Evolutionary conservation across 2,888 invertebrate species (phyloP), one percentile per base, ranked within the genome.

Genomic region (Trypoxylon attenuatum): DNA sequence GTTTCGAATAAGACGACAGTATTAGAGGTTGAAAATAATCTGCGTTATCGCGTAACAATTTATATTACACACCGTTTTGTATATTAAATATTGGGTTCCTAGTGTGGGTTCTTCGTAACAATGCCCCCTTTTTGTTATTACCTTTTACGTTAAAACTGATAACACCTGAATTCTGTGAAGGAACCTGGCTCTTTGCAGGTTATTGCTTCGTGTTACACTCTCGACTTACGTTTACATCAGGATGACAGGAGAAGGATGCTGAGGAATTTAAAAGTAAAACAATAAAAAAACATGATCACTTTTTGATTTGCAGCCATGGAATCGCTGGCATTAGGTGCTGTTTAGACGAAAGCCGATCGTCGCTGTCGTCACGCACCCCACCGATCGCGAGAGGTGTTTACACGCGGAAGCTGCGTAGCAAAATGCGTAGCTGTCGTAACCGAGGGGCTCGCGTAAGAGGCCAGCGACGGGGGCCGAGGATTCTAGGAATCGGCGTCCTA

Each of bases 261-360:
- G 77, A 73, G 59, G 68, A 79, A 74, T 76, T 82, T 77, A 55
- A 69, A 73, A 63, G 66, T 80, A 73, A 76, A 77, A 76, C 67
- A 73, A 76, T 74, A 73, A 73, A 73, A 33, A 78, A 77, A 69
- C 61, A 62, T 64, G 77, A 86, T 87, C 85, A 87, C 84, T 87
- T 73, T 73, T 73, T 85, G 78, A 86, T 85, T 76, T 86, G 84
- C 84, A 99, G 91, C 98, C 98, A 99, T 52, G 95, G 94, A 90
- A n/a, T n/a, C n/a, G n/a, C n/a, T n/a, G n/a, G n/a, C n/a, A n/a
- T n/a, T n/a, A n/a, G n/a, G n/a, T n/a, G n/a, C n/a, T n/a, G n/a
- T n/a, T n/a, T n/a, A n/a, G n/a, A n/a, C n/a, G n/a, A n/a, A n/a
- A n/a, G n/a, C n/a, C n/a, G n/a, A n/a, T n/a, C n/a, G n/a, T n/a